Percentiles rank a stretch among this genome's conserved stretches.
These are phyloP conservation scores for Phengaris arion DNA, from an alignment of 2,888 invertebrate species.

Conservation along the genomic window DNA sequence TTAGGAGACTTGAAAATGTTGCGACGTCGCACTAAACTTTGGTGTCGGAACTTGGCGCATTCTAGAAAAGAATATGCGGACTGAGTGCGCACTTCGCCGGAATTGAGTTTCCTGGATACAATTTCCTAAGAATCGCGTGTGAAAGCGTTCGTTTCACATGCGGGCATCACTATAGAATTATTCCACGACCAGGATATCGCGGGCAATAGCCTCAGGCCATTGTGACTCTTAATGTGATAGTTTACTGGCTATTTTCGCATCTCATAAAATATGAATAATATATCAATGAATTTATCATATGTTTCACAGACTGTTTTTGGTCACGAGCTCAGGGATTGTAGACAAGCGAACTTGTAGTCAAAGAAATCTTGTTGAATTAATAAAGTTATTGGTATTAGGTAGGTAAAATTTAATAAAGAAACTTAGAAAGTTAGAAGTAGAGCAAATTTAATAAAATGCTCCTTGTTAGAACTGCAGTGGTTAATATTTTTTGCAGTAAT, in stretches of 20 bases:
- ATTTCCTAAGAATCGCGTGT: slow-evolving; percentile 56
- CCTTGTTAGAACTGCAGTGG: slow-evolving; percentile 30
- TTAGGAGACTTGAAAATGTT: slow-evolving; percentile 45
- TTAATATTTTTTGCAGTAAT: neutral
- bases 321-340: slow-evolving; percentile 33
- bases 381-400: slow-evolving; percentile 35
- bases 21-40: slow-evolving; percentile 49
- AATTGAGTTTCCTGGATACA: slow-evolving; percentile 55
- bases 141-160: slow-evolving; percentile 52
- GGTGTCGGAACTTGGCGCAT: slow-evolving; percentile 55
- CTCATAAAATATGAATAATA: slow-evolving; percentile 1
- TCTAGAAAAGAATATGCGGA: slow-evolving; percentile 50
- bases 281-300: too few relatives aligned
- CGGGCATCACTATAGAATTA: slow-evolving; percentile 48
- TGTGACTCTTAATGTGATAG: slow-evolving; percentile 19
- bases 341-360: slow-evolving; percentile 41
- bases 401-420: slow-evolving; percentile 29
- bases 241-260: slow-evolving; percentile 20
- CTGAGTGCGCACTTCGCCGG: slow-evolving; percentile 53
- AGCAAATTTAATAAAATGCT: slow-evolving; percentile 31
- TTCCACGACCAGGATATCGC: slow-evolving; percentile 35
- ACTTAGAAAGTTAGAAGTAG: slow-evolving; percentile 32
- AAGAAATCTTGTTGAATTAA: slow-evolving; percentile 40
- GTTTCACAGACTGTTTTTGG: slow-evolving; percentile 27
- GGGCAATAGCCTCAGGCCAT: slow-evolving; percentile 19